phyloP scores from a whole-genome alignment of 2,113 vertebrate species.

The Cyprinus carpio region DNA sequence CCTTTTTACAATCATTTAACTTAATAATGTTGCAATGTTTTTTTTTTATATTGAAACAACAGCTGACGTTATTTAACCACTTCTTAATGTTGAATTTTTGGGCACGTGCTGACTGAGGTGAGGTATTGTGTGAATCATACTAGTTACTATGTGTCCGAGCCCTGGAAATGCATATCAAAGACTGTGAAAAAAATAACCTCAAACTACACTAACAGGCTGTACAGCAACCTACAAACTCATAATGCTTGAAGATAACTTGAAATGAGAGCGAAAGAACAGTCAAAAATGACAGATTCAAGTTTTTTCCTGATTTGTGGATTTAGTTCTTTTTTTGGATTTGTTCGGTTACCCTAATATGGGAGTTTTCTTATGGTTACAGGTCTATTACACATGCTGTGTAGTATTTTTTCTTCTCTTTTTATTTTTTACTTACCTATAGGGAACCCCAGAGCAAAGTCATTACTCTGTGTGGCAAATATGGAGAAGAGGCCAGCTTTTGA shows the following conservation, averaged over 20 bases:
- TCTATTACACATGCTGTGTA: background rate
- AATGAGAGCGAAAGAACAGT: background rate
- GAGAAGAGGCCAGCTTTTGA: slow-evolving; percentile 96
- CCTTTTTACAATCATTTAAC: too few relatives aligned
- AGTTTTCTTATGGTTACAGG: background rate
- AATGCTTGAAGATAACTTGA: background rate
- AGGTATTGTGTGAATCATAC: background rate
- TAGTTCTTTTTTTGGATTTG: background rate
- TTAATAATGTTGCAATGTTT: background rate
- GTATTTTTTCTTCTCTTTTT: background rate
- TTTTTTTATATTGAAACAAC: background rate
- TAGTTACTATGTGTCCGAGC: background rate
- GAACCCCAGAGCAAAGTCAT: slow-evolving; percentile 97
- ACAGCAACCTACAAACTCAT: background rate
- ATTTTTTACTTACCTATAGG: slow-evolving; percentile 87
- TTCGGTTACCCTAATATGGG: background rate
- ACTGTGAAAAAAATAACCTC: background rate
- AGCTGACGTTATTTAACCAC: too few relatives aligned
- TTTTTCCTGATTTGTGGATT: background rate
- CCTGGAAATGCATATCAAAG: background rate
- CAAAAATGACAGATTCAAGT: background rate
- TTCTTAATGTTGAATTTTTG: background rate
- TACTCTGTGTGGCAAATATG: slow-evolving; percentile 98
- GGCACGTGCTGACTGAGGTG: background rate
- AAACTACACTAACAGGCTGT: slow-evolving; percentile 25